Percentiles rank a stretch among this genome's conserved stretches.
Evolutionary conservation across 2,797 vertebrate species (phyloP).

Genomic region (Rhinogobio ventralis): DNA sequence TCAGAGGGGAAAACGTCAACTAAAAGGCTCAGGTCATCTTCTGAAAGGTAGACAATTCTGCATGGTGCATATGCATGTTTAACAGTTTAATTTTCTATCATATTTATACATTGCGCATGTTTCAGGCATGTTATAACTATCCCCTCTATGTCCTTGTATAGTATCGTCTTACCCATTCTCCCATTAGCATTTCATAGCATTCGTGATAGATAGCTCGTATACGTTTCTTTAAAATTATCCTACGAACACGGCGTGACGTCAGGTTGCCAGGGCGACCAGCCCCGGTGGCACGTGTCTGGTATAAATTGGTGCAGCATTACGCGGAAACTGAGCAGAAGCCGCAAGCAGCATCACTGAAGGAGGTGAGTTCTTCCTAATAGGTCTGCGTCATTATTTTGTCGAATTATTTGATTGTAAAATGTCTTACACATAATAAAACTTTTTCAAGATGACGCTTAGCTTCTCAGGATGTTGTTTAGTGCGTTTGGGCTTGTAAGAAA

Average conservation of each 20-base stretch:
- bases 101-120: neutral
- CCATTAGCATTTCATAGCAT: conserved; percentile 46
- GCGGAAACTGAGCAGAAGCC: conserved; percentile 51
- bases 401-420: too few species aligned
- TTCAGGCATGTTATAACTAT: neutral
- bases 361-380: conserved; percentile 30
- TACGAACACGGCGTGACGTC: conserved; percentile 56
- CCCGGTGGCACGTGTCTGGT: conserved; percentile 55
- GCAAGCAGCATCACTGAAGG: conserved; percentile 66
- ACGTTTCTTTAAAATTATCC: neutral
- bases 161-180: neutral
- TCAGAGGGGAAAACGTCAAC: neutral
- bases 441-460: neutral
- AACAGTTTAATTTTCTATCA: neutral
- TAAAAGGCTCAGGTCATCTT: neutral
- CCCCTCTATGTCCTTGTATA: conserved; percentile 20
- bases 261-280: conserved; percentile 63
- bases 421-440: neutral
- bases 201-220: conserved; percentile 55
- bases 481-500: neutral
- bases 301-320: conserved; percentile 61
- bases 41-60: neutral
- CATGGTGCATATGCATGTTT: neutral
- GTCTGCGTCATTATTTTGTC: neutral
- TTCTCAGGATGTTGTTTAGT: neutral